Conservation (phyloP, 2,888 invertebrate species). For the Argyresthia albistria region DNA sequence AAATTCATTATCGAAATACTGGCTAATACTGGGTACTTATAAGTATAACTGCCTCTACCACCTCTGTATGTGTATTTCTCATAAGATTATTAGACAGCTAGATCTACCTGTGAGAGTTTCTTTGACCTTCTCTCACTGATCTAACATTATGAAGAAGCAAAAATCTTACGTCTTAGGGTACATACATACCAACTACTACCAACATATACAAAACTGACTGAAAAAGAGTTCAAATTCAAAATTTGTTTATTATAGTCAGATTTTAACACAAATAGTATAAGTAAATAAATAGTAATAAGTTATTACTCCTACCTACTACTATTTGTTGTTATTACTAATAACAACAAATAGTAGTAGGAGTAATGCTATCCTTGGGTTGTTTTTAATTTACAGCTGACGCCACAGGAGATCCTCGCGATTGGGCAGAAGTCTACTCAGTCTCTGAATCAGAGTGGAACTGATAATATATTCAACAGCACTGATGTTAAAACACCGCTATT, state of each 20-base stretch:
- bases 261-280: neutral
- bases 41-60: neutral
- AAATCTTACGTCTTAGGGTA: too few relatives aligned
- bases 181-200: too few relatives aligned
- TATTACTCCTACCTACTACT: neutral
- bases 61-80: neutral
- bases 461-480: slow-evolving; percentile 33
- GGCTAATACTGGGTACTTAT: neutral
- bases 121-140: too few relatives aligned
- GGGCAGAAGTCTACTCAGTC: slow-evolving; percentile 37
- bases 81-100: too few relatives aligned
- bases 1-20: neutral
- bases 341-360: neutral
- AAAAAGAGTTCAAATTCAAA: too few relatives aligned
- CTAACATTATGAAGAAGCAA: too few relatives aligned
- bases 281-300: neutral
- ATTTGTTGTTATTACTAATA: neutral
- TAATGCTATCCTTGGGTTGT: too few relatives aligned
- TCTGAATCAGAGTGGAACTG: slow-evolving; percentile 28
- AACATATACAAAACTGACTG: neutral
- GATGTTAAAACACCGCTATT: slow-evolving; percentile 37
- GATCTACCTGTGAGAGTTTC: too few relatives aligned
- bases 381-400: slow-evolving; percentile 48
- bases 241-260: too few relatives aligned
- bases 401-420: slow-evolving; percentile 64